A percentile compares a stretch with the other conserved stretches of the same genome.
Evolutionary conservation across 2,888 invertebrate genomes (phyloP).

Genomic region (Iselma pallidipennis): DNA sequence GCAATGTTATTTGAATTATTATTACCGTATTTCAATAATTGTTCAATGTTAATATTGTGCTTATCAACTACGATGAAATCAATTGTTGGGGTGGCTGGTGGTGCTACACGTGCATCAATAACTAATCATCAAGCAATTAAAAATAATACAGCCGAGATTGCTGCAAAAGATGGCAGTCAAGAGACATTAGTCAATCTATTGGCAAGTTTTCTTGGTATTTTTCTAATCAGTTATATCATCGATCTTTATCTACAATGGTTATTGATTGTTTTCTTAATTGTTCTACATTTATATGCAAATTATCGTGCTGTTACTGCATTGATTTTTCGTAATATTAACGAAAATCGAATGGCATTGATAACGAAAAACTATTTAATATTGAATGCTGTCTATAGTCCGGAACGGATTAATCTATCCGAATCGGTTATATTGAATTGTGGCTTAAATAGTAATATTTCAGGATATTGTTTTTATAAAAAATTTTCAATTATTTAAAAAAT

Average conservation of each 20-base stretch:
- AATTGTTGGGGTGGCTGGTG: slow-evolving; percentile 74
- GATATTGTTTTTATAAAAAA: slow-evolving; percentile 59
- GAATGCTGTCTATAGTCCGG: slow-evolving; percentile 64
- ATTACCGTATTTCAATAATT: slow-evolving; percentile 68
- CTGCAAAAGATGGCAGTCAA: slow-evolving; percentile 95
- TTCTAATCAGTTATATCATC: slow-evolving; percentile 71
- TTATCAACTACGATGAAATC: slow-evolving; percentile 77
- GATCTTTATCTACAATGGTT: slow-evolving; percentile 70
- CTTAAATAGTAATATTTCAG: slow-evolving; percentile 46
- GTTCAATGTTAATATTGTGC: slow-evolving; percentile 70
- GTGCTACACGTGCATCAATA: slow-evolving; percentile 89
- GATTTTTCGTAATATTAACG: slow-evolving; percentile 79
- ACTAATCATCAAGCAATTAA: slow-evolving; percentile 91
- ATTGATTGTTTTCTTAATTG: slow-evolving; percentile 75
- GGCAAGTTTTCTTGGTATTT: slow-evolving; percentile 78
- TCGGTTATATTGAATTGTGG: slow-evolving; percentile 66
- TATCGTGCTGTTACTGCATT: slow-evolving; percentile 84
- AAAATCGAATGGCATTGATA: slow-evolving; percentile 72
- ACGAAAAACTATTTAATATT: slow-evolving; percentile 69
- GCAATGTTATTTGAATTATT: slow-evolving; percentile 87
- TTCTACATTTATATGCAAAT: slow-evolving; percentile 84
- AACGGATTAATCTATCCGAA: slow-evolving; percentile 72
- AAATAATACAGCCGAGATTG: slow-evolving; percentile 91
- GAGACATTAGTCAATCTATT: slow-evolving; percentile 93
- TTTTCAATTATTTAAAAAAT: no score